Percentiles rank a stretch among this genome's conserved stretches.
These are phyloP conservation scores for Albula glossodonta DNA, from an alignment of 2,113 vertebrate genomes.

Conservation along the genomic window DNA sequence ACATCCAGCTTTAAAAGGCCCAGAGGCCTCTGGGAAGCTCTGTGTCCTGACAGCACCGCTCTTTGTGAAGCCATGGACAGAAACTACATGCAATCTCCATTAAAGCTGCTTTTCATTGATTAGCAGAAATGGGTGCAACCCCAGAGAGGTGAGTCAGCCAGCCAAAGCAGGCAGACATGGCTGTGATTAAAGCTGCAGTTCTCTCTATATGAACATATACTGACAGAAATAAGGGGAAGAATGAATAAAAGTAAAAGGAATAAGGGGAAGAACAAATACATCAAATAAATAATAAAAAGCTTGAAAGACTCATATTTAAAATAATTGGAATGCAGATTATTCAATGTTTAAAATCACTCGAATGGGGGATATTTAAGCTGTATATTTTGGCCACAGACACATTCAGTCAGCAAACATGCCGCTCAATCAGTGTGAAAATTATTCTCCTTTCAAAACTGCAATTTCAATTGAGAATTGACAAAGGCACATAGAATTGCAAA, in stretches of 20 bases:
- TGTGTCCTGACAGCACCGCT: slow-evolving; percentile 46
- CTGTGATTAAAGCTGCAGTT: slow-evolving; percentile 38
- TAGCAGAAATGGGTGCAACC: slow-evolving; percentile 46
- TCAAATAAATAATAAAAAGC: too few relatives aligned
- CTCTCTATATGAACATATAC: too few relatives aligned
- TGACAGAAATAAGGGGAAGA: too few relatives aligned
- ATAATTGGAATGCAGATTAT: too few relatives aligned
- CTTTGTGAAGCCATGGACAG: slow-evolving; percentile 43
- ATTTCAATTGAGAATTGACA: background rate
- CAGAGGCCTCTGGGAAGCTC: slow-evolving; percentile 35
- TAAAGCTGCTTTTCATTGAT: slow-evolving; percentile 61
- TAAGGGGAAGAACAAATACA: too few relatives aligned
- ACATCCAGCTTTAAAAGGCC: slow-evolving; percentile 54
- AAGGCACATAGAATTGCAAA: background rate
- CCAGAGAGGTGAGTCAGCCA: slow-evolving; percentile 36
- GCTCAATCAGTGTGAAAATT: background rate
- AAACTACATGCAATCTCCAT: slow-evolving; percentile 49
- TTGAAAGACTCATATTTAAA: too few relatives aligned
- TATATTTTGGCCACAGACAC: background rate
- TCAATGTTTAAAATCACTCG: background rate
- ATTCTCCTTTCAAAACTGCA: background rate
- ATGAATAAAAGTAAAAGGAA: too few relatives aligned
- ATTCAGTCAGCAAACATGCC: background rate
- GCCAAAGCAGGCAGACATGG: slow-evolving; percentile 44
- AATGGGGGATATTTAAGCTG: background rate